Base-by-base conservation (phyloP, 2,888 invertebrate species). In the Pardosa pseudoannulata region DNA sequence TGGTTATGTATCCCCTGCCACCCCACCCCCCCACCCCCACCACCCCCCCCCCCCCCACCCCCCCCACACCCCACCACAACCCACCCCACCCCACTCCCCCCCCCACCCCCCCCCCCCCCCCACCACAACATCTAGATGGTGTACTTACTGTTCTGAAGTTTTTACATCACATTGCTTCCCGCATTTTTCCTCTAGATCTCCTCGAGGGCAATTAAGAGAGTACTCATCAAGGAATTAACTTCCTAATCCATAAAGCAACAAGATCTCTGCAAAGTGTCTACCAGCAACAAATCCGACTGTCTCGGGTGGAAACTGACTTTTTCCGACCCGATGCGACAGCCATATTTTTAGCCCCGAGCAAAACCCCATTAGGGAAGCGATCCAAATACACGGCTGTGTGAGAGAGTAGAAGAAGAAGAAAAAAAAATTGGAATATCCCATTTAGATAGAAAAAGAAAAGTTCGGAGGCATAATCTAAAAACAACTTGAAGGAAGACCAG, bases 401-500 rank as follows among this genome's bases (percentile, higher is more conserved):
- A n/a, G n/a, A n/a, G n/a, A n/a, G n/a, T n/a, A n/a, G n/a, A n/a
- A n/a, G n/a, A n/a, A 67, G 76, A 78, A 76, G 65, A 32, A 67
- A 67, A 32, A 32, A 65, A 29, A 65, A 65, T 32, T 11, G 36
- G 32, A 36, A 67, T 56, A 56, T 56, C 11, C 56, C 56, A 56
- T 56, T 32, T 36, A 32, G 36, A 67, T 32, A 16, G 32, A 71
- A 46, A 71, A 41, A n/a, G 31, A 19, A 19, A 68, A 39, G 68
- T 36, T 46, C 23, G 29, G n/a, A 62, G 75, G 76, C 80, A 80
- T 80, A 41, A 83, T 78, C 83, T 83, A 83, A 83, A 83, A 83
- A 83, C 83, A 83, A 83, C 78, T 78, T 75, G 75, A 81, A 81
- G 68, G 62, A 68, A 62, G 23, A 68, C 62, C 78, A 85, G 83